Percentiles rank a stretch among this genome's conserved stretches.
Conservation (phyloP, 2,797 vertebrate genomes). For the Neoniphon sammara region DNA sequence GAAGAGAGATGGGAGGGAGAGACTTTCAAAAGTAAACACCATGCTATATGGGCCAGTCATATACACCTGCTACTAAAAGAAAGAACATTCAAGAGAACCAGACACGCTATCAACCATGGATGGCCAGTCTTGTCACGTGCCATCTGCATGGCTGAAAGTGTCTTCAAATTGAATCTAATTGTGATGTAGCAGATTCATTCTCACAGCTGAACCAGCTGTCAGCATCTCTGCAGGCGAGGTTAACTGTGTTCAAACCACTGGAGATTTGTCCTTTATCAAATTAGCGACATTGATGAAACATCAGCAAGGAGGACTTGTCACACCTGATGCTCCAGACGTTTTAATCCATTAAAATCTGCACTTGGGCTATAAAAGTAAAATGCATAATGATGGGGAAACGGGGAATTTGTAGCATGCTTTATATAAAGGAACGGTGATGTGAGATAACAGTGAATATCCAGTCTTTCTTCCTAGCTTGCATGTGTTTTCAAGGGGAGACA, state of each 20-base stretch:
- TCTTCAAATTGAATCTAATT: slow-evolving; percentile 63
- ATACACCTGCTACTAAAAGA: slow-evolving; percentile 47
- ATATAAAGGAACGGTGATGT: too few relatives aligned
- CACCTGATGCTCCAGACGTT: slow-evolving; percentile 64
- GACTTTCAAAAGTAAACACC: slow-evolving; percentile 79
- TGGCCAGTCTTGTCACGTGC: background rate
- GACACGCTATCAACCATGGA: background rate
- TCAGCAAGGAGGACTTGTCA: slow-evolving; percentile 31
- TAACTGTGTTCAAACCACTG: slow-evolving; percentile 49
- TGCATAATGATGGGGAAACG: background rate
- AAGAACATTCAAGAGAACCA: background rate
- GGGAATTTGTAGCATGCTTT: background rate
- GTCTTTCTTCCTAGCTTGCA: background rate
- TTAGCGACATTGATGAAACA: slow-evolving; percentile 39
- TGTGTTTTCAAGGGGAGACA: too few relatives aligned
- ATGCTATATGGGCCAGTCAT: slow-evolving; percentile 36
- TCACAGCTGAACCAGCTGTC: slow-evolving; percentile 53
- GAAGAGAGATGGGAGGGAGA: slow-evolving; percentile 64
- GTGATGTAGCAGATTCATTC: slow-evolving; percentile 61
- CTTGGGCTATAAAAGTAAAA: background rate
- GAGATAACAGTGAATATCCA: background rate
- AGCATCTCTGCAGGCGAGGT: slow-evolving; percentile 35
- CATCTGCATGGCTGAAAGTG: slow-evolving; percentile 58
- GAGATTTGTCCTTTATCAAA: slow-evolving; percentile 25
- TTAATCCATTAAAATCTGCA: slow-evolving; percentile 38